These are phyloP conservation scores for Scaptomyza graminum DNA, from an alignment of 1,140 invertebrate species.

Conservation along the genomic window DNA sequence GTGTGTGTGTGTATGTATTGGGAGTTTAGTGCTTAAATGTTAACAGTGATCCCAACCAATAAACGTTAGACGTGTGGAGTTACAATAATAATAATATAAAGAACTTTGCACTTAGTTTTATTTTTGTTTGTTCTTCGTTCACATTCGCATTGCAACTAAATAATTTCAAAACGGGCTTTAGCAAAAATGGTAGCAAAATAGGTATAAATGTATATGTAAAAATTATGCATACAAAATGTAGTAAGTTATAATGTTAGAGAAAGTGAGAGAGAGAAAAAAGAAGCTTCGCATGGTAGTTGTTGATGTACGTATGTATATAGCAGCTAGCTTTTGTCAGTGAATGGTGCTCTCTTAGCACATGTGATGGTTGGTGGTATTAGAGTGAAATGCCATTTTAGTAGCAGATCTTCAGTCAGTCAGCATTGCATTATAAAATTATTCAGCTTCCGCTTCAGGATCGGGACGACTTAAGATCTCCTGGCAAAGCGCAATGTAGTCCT, in stretches of 20 bases:
- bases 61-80: constrained; percentile 40
- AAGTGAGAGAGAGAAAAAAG: not conserved
- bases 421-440: constrained; percentile 42
- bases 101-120: constrained; percentile 30
- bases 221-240: constrained; percentile 17
- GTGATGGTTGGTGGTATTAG: constrained; percentile 17
- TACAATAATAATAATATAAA: constrained; percentile 41
- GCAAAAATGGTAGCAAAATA: not conserved
- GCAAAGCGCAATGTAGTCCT: constrained; percentile 83
- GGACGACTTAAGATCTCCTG: constrained; percentile 82
- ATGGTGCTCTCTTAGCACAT: constrained; percentile 2
- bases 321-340: constrained; percentile 43
- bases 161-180: constrained; percentile 7
- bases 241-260: constrained; percentile 7
- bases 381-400: constrained; percentile 42
- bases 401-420: constrained; percentile 20
- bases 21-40: constrained; percentile 20
- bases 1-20: constrained; percentile 20
- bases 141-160: constrained; percentile 44
- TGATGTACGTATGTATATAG: constrained; percentile 9
- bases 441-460: constrained; percentile 74
- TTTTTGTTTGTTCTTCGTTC: constrained; percentile 32
- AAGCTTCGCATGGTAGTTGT: constrained; percentile 3
- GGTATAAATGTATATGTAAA: constrained; percentile 5
- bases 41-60: constrained; percentile 34